Evolutionary conservation across 2,797 vertebrate species (phyloP).

Genomic region (Sebastes glaucus): DNA sequence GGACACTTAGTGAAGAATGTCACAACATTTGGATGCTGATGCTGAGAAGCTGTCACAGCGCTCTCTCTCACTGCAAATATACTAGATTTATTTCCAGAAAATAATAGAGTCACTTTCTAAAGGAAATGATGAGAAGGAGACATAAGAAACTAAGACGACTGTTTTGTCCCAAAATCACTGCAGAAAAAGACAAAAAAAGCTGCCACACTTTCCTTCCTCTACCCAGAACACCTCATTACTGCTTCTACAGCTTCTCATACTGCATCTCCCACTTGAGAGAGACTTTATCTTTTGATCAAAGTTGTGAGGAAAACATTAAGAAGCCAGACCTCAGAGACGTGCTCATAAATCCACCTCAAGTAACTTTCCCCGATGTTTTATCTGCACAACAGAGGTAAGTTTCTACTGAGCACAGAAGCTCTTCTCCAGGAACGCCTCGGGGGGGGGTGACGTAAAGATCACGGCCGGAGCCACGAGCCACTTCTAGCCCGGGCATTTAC

Average conservation of each 20-base stretch:
- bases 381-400: not conserved
- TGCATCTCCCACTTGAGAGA: not conserved
- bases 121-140: not conserved
- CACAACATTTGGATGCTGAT: not conserved
- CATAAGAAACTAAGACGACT: not conserved
- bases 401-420: not conserved
- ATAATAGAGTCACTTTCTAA: not conserved
- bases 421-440: too few species aligned
- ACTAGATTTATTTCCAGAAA: conserved; percentile 6
- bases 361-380: not conserved
- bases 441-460: too few species aligned
- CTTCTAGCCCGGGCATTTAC: too few species aligned
- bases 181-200: not conserved
- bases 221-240: conserved; percentile 18
- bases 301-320: not conserved
- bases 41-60: conserved; percentile 10
- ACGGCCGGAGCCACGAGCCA: too few species aligned
- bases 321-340: conserved; percentile 4
- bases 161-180: conserved; percentile 1
- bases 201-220: not conserved
- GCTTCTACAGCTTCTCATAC: not conserved
- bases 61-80: not conserved
- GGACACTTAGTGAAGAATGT: not conserved
- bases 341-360: not conserved
- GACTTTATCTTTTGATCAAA: conserved; percentile 25